Conservation (phyloP, 1,140 invertebrate genomes). For the Leucophenga varia region DNA sequence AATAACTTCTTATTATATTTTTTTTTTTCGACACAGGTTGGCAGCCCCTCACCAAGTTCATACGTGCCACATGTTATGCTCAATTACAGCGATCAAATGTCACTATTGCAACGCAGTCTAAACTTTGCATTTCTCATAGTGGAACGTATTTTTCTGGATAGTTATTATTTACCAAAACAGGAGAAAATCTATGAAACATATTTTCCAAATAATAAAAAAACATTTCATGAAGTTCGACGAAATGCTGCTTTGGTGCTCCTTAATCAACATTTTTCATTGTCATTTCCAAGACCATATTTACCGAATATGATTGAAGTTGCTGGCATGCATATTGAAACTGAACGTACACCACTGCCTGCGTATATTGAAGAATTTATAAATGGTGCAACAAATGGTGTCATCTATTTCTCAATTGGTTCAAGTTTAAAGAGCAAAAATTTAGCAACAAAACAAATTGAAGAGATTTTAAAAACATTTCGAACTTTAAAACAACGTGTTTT, state of each 20-base stretch:
- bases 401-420: slow-evolving; percentile 67
- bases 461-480: slow-evolving; percentile 60
- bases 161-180: slow-evolving; percentile 37
- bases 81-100: slow-evolving; percentile 51
- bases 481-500: slow-evolving; percentile 63
- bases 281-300: slow-evolving; percentile 57
- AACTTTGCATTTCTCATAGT: slow-evolving; percentile 43
- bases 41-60: slow-evolving; percentile 48
- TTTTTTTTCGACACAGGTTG: slow-evolving; percentile 24
- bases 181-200: slow-evolving; percentile 50
- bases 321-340: slow-evolving; percentile 60
- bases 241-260: slow-evolving; percentile 59
- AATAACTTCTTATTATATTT: no score
- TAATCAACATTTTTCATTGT: slow-evolving; percentile 61
- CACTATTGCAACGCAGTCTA: slow-evolving; percentile 49
- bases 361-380: slow-evolving; percentile 61
- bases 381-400: slow-evolving; percentile 60
- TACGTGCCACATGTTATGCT: slow-evolving; percentile 50
- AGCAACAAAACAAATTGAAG: slow-evolving; percentile 57
- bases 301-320: slow-evolving; percentile 63
- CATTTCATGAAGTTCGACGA: slow-evolving; percentile 40
- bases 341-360: slow-evolving; percentile 44
- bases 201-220: slow-evolving; percentile 37
- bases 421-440: slow-evolving; percentile 62
- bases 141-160: slow-evolving; percentile 19